Evolutionary conservation across 2,888 invertebrate species (phyloP), one percentile per base, ranked within the genome.

Genomic region (Odontocolon sp.): DNA sequence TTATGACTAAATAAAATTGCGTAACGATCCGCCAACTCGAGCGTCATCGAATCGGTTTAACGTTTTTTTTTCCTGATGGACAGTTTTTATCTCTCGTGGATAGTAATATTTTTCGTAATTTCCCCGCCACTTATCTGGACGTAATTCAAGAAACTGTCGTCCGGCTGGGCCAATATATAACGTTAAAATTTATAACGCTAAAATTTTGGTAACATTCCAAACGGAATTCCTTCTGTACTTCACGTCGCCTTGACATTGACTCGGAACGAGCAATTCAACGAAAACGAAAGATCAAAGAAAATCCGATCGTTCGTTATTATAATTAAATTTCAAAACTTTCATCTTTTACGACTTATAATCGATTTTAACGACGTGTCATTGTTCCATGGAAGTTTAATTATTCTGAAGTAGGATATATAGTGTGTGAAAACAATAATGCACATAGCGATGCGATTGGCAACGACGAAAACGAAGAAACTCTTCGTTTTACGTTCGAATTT

Each of bases 161-260:
- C n/a, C 23, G 23, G 11, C 28, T 21, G 47, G 33, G 11, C 54
- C 33, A 56, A 61, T 71, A 56, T 68, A 56, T 23, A 5, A 11
- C 23, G n/a, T n/a, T n/a, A n/a, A n/a, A n/a, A n/a, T n/a, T n/a
- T n/a, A n/a, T n/a, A n/a, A n/a, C 47, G 31, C 33, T 14, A 50
- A 33, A 63, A 38, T 33, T 66, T 72, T 77, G 77, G 63, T 72
- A 40, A 63, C 42, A 8, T 33, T 77, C 77, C 77, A 77, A 77
- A 50, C 26, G 28, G 26, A 28, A 67, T 47, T 8, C 38, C 38
- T 14, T 23, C 8, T 57, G 21, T 23, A 40, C 26, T 26, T 57
- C 57, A 2, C 21, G 18, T 63, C 63, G 47, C 63, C 47, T 11
- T 63, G 63, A 63, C 63, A 63, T 63, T 63, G 63, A 47, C 63